Conservation (phyloP, 1,140 invertebrate species). For the Bombus confusus region DNA sequence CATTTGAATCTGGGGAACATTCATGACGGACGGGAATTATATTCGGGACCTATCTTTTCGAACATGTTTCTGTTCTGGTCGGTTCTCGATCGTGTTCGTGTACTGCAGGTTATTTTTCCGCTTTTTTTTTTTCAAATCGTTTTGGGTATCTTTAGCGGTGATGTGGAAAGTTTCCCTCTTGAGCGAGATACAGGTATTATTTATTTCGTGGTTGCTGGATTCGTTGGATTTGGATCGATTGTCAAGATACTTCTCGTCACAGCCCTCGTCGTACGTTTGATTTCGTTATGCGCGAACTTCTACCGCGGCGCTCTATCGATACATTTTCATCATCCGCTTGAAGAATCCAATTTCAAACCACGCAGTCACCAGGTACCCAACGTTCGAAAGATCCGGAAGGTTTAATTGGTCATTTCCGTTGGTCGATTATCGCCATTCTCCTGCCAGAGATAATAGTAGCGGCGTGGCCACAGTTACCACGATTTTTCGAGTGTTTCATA, state of each 20-base stretch:
- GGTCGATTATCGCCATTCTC: constrained; percentile 29
- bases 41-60: neutral
- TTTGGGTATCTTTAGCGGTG: neutral
- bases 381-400: neutral
- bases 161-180: neutral
- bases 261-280: too few relatives aligned
- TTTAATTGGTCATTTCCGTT: constrained; percentile 34
- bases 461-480: constrained; percentile 51
- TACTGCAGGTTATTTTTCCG: neutral
- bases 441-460: constrained; percentile 35
- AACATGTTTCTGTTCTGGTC: neutral
- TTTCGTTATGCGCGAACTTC: too few relatives aligned
- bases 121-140: neutral
- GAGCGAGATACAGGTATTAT: neutral
- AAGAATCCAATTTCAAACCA: neutral
- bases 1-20: constrained; percentile 39
- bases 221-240: too few relatives aligned
- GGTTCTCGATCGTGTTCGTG: neutral
- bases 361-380: neutral
- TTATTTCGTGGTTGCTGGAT: neutral
- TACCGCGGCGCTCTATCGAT: neutral
- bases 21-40: neutral
- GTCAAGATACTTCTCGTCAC: too few relatives aligned
- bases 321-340: neutral
- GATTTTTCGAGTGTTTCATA: constrained; percentile 66